A percentile compares a stretch with the other conserved stretches of the same genome.
Evolutionary conservation across 2,113 vertebrate species (phyloP).

Genomic region (Engraulis encrasicolus): DNA sequence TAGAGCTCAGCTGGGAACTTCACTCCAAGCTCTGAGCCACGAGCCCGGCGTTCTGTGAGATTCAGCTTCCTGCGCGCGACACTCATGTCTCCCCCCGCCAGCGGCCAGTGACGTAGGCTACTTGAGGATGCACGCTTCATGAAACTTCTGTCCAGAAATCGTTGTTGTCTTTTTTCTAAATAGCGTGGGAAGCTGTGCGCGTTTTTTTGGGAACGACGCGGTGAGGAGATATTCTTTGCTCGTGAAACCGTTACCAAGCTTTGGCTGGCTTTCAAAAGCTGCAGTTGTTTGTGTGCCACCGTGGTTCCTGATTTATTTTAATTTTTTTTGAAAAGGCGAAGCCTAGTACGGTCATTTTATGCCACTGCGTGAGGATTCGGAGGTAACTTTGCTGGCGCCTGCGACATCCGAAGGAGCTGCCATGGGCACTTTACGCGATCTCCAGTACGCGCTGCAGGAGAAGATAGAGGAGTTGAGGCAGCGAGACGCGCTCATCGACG

Average conservation of each 20-base stretch:
- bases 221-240: background rate
- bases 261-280: background rate
- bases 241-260: background rate
- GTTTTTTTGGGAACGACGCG: background rate
- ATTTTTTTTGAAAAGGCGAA: background rate
- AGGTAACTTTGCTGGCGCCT: constrained; percentile 67
- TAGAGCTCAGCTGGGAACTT: constrained; percentile 25
- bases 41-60: background rate
- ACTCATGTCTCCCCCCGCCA: background rate
- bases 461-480: constrained; percentile 97
- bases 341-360: background rate
- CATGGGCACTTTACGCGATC: constrained; percentile 96
- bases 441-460: constrained; percentile 96
- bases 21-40: background rate
- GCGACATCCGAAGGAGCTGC: constrained; percentile 63
- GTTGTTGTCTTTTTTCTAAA: background rate
- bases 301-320: background rate
- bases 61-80: constrained; percentile 21
- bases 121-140: constrained; percentile 20
- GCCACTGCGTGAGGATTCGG: constrained; percentile 18
- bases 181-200: background rate
- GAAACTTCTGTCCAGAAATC: constrained; percentile 31
- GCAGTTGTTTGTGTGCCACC: background rate
- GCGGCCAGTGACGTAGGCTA: constrained; percentile 30
- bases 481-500: constrained; percentile 94